Evolutionary conservation across 2,113 vertebrate genomes (phyloP), one percentile per base, ranked within the genome.

Genomic region (Micronisus gabar): DNA sequence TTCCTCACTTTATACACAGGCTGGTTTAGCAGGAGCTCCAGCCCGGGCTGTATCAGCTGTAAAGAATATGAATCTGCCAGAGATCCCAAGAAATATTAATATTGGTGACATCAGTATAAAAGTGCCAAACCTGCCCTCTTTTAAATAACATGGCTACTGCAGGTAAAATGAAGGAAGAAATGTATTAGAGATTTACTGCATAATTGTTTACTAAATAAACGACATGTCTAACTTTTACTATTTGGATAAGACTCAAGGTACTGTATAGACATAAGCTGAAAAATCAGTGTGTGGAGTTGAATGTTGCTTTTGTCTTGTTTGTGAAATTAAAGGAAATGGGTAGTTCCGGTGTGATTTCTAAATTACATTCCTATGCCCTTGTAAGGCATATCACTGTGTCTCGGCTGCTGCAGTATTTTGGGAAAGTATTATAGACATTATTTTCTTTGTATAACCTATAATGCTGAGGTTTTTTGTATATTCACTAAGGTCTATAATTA

Each of bases 81-180:
- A 99, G 98, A 99, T 99, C 97, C 99, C 99, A 98, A 99, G 99
- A 99, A 99, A 99, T 99, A 99, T 99, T 98, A 99, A 99, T 98
- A 99, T 99, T 98, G 99, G 99, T 98, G 99, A 99, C 99, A 99
- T 99, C 99, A 99, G 99, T 99, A 99, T 99, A 98, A 99, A 99
- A 99, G 99, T 99, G 99, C 99, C 99, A 99, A 99, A 99, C 98
- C 98, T 99, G 97, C 99, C 99, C 93, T 99, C 99, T 97, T 99
- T 99, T 98, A 99, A 99, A 98, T 99, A 99, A 98, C 97, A 97
- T 98, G 97, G 89, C 97, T 94, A 98, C 97, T 97, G 96, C 98
- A 98, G 97, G 98, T 98, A 98, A 98, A 98, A 97, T 61, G 74
- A 86, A 97, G 90, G 90, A 95, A 92, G 86, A 95, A 87, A 89